Evolutionary conservation across 2,113 vertebrate species (phyloP).

Genomic region (Phrynosoma blainvillii): DNA sequence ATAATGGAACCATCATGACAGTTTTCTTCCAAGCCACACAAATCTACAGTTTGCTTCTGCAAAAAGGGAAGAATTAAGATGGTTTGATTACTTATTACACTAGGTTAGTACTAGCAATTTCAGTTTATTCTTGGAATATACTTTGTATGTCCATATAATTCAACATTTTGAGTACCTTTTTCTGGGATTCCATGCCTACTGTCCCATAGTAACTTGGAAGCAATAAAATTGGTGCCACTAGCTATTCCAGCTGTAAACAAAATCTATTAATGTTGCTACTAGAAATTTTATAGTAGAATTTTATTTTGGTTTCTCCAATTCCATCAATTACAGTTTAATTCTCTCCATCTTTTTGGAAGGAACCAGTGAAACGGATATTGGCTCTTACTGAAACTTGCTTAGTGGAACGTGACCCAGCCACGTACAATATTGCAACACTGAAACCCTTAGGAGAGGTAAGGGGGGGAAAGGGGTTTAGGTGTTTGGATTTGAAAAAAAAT

Average conservation of each 20-base stretch:
- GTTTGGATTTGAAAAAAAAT: background rate
- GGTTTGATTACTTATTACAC: background rate
- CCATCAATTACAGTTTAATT: background rate
- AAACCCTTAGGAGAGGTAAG: constrained; percentile 96
- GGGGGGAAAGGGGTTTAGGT: constrained; percentile 39
- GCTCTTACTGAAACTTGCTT: constrained; percentile 96
- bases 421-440: constrained; percentile 96
- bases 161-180: background rate
- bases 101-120: background rate
- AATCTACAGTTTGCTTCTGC: background rate
- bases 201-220: background rate
- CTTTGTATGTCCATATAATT: background rate
- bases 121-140: background rate
- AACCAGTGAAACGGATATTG: constrained; percentile 91
- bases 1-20: background rate
- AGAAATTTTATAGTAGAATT: background rate
- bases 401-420: constrained; percentile 95
- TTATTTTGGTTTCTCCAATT: background rate
- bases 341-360: constrained; percentile 75
- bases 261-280: background rate
- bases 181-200: background rate
- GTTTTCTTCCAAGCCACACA: background rate
- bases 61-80: too few relatives aligned
- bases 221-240: background rate
- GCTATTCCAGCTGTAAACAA: background rate